phyloP scores from a whole-genome alignment of 2,113 vertebrate species.

The Silurus asotus region DNA sequence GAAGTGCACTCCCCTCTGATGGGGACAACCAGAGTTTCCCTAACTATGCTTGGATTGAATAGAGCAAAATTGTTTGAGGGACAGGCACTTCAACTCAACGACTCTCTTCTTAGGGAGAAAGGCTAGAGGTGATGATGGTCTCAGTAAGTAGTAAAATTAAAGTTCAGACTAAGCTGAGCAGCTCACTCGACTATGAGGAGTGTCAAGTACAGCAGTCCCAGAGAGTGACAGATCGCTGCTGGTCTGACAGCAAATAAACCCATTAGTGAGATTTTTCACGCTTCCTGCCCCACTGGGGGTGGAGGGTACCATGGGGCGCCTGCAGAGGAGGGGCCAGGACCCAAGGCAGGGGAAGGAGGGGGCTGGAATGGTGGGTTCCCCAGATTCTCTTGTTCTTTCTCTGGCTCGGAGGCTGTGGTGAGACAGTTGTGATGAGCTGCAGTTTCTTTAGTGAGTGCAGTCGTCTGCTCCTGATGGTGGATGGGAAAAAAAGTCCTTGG shows the following conservation, averaged over 20 bases:
- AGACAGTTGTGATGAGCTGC: slow-evolving; percentile 44
- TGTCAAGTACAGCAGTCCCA: slow-evolving; percentile 73
- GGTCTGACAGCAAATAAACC: slow-evolving; percentile 81
- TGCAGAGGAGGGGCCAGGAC: slow-evolving; percentile 37
- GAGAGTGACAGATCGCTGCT: slow-evolving; percentile 73
- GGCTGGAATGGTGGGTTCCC: slow-evolving; percentile 62
- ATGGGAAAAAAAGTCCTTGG: slow-evolving; percentile 46
- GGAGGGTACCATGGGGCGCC: slow-evolving; percentile 64
- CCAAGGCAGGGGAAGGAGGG: slow-evolving; percentile 48
- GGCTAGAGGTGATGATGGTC: slow-evolving; percentile 65
- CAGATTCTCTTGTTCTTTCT: slow-evolving; percentile 42
- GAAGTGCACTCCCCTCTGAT: background rate
- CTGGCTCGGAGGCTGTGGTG: slow-evolving; percentile 53
- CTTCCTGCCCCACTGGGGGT: slow-evolving; percentile 76
- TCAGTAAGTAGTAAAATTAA: slow-evolving; percentile 48
- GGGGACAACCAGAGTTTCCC: background rate
- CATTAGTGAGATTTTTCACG: slow-evolving; percentile 81
- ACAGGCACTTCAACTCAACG: slow-evolving; percentile 33
- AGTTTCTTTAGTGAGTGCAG: slow-evolving; percentile 54
- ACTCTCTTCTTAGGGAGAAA: slow-evolving; percentile 53
- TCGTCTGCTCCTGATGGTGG: slow-evolving; percentile 44
- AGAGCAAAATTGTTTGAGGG: slow-evolving; percentile 26
- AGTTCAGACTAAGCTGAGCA: slow-evolving; percentile 58
- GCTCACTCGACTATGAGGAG: slow-evolving; percentile 79
- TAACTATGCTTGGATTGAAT: background rate